phyloP scores from a whole-genome alignment of 2,797 vertebrate species.

The Centropyge bicolor region DNA sequence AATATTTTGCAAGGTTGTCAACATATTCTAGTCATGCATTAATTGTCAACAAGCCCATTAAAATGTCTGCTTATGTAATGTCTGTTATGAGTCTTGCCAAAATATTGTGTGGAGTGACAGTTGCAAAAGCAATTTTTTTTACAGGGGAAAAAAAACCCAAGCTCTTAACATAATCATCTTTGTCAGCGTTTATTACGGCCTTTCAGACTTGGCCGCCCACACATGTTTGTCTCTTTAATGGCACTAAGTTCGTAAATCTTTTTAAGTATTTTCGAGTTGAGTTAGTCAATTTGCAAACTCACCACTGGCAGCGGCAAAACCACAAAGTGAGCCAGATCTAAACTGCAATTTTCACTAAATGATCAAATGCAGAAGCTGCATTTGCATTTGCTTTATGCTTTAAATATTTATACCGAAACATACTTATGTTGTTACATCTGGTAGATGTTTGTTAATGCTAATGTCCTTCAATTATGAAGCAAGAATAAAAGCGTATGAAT shows the following conservation, averaged over 20 bases:
- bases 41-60: conserved; percentile 19
- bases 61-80: conserved; percentile 25
- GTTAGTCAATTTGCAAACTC: conserved; percentile 8
- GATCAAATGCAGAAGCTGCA: background rate
- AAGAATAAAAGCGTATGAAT: background rate
- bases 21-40: background rate
- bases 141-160: conserved; percentile 18
- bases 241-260: conserved; percentile 22
- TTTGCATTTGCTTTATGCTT: background rate
- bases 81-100: conserved; percentile 22
- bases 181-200: conserved; percentile 49
- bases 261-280: conserved; percentile 29
- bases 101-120: conserved; percentile 19
- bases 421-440: too few relatives aligned
- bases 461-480: background rate
- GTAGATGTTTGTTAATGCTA: background rate
- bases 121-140: conserved; percentile 31
- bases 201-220: conserved; percentile 33
- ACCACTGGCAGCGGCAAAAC: background rate
- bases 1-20: conserved; percentile 14
- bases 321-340: background rate
- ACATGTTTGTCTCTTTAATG: conserved; percentile 22
- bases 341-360: background rate
- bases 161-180: conserved; percentile 61
- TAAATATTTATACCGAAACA: background rate